Base-by-base conservation (phyloP, 35 echinoderm and acorn worm genomes). In the Lytechinus pictus region DNA sequence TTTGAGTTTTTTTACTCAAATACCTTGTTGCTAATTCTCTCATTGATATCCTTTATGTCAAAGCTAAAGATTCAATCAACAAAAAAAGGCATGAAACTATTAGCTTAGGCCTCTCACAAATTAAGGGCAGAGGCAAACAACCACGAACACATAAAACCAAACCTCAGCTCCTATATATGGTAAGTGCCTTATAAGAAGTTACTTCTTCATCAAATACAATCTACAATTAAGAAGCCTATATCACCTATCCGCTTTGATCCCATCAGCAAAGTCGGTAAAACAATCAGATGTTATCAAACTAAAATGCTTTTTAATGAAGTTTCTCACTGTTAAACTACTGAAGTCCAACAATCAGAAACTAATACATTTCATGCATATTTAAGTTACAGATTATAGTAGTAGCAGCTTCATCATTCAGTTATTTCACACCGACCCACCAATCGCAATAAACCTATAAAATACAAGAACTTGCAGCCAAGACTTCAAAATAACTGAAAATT, bases 261-360 rank as follows among this genome's bases (percentile, higher is more conserved):
- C n/a, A 79, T 79, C 66, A n/a, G 66, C 66, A n/a, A 79, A 79
- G 21, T 79, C 66, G n/a, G 66, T 79, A 79, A 79, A 79, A 79
- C 66, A 79, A 79, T 79, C 66, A n/a, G 66, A 27, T 79, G 16
- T 79, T n/a, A 79, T 79, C 66, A 79, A 79, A 24, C n/a, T 3
- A 79, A 14, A 24, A 79, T 14, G 12, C 56, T 79, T 4, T 79
- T n/a, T 27, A 79, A 79, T 79, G 66, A 79, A 79, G 66, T 79
- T 71, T 79, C 66, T 7, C 66, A 79, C n/a, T 24, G n/a, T 79
- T 24, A 24, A 79, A n/a, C 4, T 79, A 6, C 66, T n/a, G 66
- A 79, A 5, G n/a, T 7, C 21, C 16, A 79, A 24, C 14, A 24
- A 27, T n/a, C 19, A 24, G 19, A 79, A 24, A 24, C 66, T 24